Evolutionary conservation across 2,113 vertebrate genomes (phyloP), one percentile per base, ranked within the genome.

Genomic region (Heterotilapia buettikoferi): DNA sequence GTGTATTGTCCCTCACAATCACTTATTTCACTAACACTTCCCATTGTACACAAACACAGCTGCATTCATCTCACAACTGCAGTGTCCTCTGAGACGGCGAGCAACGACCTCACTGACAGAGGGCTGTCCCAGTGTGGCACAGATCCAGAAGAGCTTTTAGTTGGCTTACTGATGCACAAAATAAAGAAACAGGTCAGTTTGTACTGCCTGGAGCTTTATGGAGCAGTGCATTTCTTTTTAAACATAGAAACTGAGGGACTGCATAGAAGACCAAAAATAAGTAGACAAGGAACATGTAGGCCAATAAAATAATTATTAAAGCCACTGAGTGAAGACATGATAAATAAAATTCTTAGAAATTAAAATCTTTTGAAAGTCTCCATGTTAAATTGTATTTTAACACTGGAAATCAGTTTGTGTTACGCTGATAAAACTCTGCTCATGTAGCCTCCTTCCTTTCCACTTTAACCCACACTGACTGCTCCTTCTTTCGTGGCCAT

Each of bases 41-140:
- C 19, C 9, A 43, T 54, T 26, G 12, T 21, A 53, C 50, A 43
- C 29, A 79, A 45, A 57, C 47, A 61, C 54, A 80, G 38, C 63
- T 80, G 79, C 59, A 83, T 76, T 84, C 47, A 80, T 52, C 68
- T 68, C 78, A 83, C 68, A 85, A n/a, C 89, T 86, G 89, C 85
- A 93, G 90, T 88, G 88, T 93, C 89, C 86, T 91, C 59, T 12
- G 47, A 63, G 84, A 81, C 31, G 3, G 57, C 18, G 4, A 83
- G 53, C 31, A 7, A 83, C 59, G 89, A 90, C 85, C 76, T 90
- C 88, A 88, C 61, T 12, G n/a, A 43, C 85, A 16, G 54, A 81
- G 85, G 73, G 63, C 84, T 86, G 76, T 84, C 45, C 91, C 78
- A 63, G 38, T 38, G 7, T 87, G 90, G 86, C 84, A 43, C 9